Base-by-base conservation (phyloP, 2,888 invertebrate species). In the Pristionchus arcanus region DNA sequence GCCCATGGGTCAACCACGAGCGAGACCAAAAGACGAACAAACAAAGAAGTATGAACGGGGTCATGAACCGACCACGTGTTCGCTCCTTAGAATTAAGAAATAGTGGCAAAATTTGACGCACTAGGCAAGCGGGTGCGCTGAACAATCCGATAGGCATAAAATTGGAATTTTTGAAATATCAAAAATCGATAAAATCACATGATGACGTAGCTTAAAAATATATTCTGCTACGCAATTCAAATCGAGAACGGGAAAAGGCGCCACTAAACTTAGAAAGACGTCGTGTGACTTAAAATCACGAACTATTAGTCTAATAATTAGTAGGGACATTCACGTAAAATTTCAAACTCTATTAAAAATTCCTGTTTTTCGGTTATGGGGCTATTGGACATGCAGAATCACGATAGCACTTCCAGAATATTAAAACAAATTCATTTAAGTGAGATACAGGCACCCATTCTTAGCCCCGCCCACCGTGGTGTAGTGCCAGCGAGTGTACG, bases 161-260 rank as follows among this genome's bases (percentile, higher is more conserved):
- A 77, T 28, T 42, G n/a, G 42, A 25, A n/a, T n/a, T 25, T 42
- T 15, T 5, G 13, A 31, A 77, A 5, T 4, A 31, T 16, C 5
- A n/a, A 42, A 77, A 42, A 77, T 77, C 77, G 21, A 77, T 77
- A 42, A 77, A 77, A 0, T 13, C 42, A 49, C 28, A 25, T 77
- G 77, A 42, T 77, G 77, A 77, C 77, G 77, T 77, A 42, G 77
- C 77, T 42, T 77, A 77, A 77, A 21, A 1, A 42, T 34, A 42
- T 77, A 77, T 42, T 42, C 77, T 21, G 13, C 25, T 77, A 77
- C 77, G 77, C 77, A 77, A 15, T 77, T 77, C 42, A 77, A 77
- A 77, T 77, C 7, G 15, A 31, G 31, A 16, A 77, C 77, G n/a
- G 37, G 77, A 77, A 77, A 77, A 13, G 11, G 13, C 77, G 19